Base-by-base conservation (phyloP, 2,113 vertebrate species). In the Elaphurus davidianus region DNA sequence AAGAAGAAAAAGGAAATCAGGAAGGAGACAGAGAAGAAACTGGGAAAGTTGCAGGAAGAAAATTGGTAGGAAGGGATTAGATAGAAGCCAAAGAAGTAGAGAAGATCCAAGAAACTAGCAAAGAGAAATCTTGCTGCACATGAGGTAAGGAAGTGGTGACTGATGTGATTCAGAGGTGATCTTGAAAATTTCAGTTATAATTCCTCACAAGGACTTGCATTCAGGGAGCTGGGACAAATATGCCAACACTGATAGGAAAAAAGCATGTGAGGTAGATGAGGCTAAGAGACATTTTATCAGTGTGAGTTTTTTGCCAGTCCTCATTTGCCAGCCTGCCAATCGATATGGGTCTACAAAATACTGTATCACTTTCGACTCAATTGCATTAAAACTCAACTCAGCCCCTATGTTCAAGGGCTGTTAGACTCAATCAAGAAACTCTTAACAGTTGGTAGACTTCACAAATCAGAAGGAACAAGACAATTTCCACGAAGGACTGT, bases 381-480 rank as follows among this genome's bases (percentile, higher is more conserved):
- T 85, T 60, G 9, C 91, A 64, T 96, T 93, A 95, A 92, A 93
- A 76, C 83, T 93, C 94, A 97, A 60, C 93, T 95, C 87, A 25
- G 74, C 81, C 57, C 71, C 50, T 67, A 21, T 54, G 40, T 95
- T 98, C 97, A 97, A 93, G 89, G 92, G 92, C 85, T 93, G 81
- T 97, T 98, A 97, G 89, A 62, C 78, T 96, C 98, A 94, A 93
- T 97, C 97, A 94, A 79, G 90, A 60, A 96, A 76, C 76, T 82
- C 96, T 96, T 90, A 97, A 79, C 90, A 95, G 81, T 95, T 97
- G 97, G 87, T 86, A 94, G 95, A 93, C 93, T 97, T 96, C 96
- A 97, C 96, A 97, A 96, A 97, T 98, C 98, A 98, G 95, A 96
- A 96, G 96, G 89, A 97, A 98, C 94, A 97, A 97, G 96, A 97